A percentile compares a stretch with the other conserved stretches of the same genome.
These are phyloP conservation scores for Drosophila biarmipes DNA, from an alignment of 1,140 invertebrate species.

Conservation along the genomic window DNA sequence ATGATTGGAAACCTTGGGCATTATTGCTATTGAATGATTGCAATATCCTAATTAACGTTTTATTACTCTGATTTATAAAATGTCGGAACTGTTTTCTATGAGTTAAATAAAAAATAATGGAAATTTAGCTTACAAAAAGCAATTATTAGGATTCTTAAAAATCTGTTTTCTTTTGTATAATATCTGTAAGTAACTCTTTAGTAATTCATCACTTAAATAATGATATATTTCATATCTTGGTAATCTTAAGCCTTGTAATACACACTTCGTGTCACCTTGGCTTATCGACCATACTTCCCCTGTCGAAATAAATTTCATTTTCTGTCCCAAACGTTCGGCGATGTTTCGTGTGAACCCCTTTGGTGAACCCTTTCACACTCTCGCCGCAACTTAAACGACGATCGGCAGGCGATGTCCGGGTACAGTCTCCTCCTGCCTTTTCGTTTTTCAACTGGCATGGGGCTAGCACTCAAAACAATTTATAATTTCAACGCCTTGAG, in stretches of 20 bases:
- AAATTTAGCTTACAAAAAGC: too few species aligned
- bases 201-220: too few species aligned
- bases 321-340: slow-evolving; percentile 9
- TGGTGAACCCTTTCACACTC: slow-evolving; percentile 76
- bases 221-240: too few species aligned
- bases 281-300: background rate
- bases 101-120: too few species aligned
- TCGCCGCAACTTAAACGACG: slow-evolving; percentile 46
- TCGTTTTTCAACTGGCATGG: slow-evolving; percentile 38
- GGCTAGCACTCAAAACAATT: slow-evolving; percentile 77
- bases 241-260: background rate
- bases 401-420: slow-evolving; percentile 32
- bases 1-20: background rate
- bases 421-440: slow-evolving; percentile 11
- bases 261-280: background rate
- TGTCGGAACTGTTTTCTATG: background rate
- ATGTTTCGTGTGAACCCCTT: slow-evolving; percentile 75
- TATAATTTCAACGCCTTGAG: slow-evolving; percentile 83
- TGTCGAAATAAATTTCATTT: slow-evolving; percentile 8
- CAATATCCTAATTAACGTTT: too few species aligned
- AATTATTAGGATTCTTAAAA: too few species aligned
- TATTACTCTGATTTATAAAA: background rate
- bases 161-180: too few species aligned
- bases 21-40: background rate
- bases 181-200: too few species aligned